Evolutionary conservation across 2,888 invertebrate genomes (phyloP), one percentile per base, ranked within the genome.

Genomic region (Beris chalybata): DNA sequence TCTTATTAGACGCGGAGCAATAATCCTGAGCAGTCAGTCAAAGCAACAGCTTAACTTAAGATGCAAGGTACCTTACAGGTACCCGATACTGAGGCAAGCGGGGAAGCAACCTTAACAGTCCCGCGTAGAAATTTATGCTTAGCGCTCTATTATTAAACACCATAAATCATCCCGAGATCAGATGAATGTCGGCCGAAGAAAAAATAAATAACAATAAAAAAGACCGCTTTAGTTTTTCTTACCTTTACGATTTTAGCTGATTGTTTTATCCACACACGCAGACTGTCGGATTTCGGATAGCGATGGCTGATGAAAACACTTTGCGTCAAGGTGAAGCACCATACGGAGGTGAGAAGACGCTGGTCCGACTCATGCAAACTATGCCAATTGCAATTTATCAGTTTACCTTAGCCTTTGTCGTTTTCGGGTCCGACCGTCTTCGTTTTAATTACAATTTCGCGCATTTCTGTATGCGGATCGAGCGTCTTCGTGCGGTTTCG

Each of bases 131-230:
- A 61, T 61, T 59, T 61, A 58, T 54, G 56, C 59, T 59, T 66
- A 63, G 66, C 67, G 67, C 67, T 67, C 67, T 67, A 67, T 67
- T 67, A 67, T 67, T 67, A 67, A 67, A 67, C 57, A 63, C 64
- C 64, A 67, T 67, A 67, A 67, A 67, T 67, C 67, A 67, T 67
- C 56, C 50, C 53, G 53, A 64, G 67, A 67, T 67, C 67, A 67
- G 67, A 67, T 67, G 67, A 63, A 63, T 66, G 54, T 59, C 48
- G 54, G 53, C 43, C 43, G 61, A 61, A 52, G 61, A 61, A 61
- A 61, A 61, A 61, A 61, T 61, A 61, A 52, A 61, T 61, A 61
- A 43, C 61, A 61, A 52, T 61, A 47, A 52, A 61, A 61, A 61
- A 50, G 32, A 52, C 52, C 61, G 61, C 61, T 52, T 13, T 38